Evolutionary conservation across 1,140 invertebrate species (phyloP).

Genomic region (Spodoptera litura): DNA sequence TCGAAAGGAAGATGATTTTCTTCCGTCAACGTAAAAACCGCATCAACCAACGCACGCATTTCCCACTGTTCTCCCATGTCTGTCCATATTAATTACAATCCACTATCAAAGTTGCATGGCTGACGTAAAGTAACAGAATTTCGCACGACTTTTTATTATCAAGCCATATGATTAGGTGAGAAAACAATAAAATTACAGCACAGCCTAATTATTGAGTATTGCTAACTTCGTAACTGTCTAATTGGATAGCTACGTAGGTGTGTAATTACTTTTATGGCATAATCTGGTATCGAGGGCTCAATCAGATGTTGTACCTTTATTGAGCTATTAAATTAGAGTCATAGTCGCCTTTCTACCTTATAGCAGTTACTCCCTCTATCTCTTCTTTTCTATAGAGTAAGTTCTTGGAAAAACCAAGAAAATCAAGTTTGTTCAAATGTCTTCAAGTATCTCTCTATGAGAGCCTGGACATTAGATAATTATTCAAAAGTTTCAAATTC

Average conservation of each 20-base stretch:
- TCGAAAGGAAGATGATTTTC: neutral
- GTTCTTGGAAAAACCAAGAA: no score
- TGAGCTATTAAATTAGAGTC: no score
- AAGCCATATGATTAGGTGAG: slow-evolving; percentile 12
- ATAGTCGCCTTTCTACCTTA: no score
- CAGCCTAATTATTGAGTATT: slow-evolving; percentile 1
- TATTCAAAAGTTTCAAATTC: no score
- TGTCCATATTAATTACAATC: slow-evolving; percentile 26
- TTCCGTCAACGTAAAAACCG: slow-evolving; percentile 12
- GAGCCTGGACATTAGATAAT: no score
- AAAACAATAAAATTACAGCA: slow-evolving; percentile 32
- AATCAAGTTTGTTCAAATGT: no score
- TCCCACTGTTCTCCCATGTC: slow-evolving; percentile 37
- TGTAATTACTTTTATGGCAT: neutral
- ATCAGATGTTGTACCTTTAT: no score
- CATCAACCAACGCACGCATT: neutral
- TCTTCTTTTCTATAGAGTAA: no score
- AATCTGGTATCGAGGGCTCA: no score
- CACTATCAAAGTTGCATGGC: slow-evolving; percentile 16
- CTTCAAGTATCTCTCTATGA: no score
- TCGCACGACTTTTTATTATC: slow-evolving; percentile 18
- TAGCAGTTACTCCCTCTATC: no score
- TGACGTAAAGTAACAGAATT: slow-evolving; percentile 28
- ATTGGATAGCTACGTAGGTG: neutral
- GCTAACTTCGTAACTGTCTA: neutral